Evolutionary conservation across 37 sponge, comb jelly and placozoan genomes (phyloP), one percentile per base, ranked within the genome.

Genomic region (Lycopodina hypogea): DNA sequence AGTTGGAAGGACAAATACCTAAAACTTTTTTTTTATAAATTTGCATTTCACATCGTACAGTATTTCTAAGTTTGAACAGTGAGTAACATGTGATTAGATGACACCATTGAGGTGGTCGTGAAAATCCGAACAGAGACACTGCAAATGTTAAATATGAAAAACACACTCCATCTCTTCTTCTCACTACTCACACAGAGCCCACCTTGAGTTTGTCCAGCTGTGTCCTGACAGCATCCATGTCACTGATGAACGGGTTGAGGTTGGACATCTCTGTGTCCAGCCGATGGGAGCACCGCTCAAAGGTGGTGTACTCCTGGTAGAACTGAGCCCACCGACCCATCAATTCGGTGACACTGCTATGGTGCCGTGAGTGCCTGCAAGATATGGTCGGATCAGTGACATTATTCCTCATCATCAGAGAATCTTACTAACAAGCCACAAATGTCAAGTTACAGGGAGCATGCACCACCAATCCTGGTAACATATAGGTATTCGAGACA

Each of bases 201-300:
- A 89, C 90, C 72, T 84, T 89, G 21, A 84, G 7, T 6, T 74
- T 80, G 60, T 69, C 77, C 33, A 83, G 74, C 51, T 83, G 83
- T 2, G 23, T 36, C 39, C 37, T 60, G 26, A 89, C 74, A 35
- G 66, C 60, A n/a, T 35, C 60, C 66, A 80, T 80, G 81, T 78
- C 60, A 1, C 26, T 58, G 26, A 79, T 40, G 42, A 68, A 80
- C 12, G 85, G 75, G 39, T 80, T 89, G 48, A 89, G 69, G 72
- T 84, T 84, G 62, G 84, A 78, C 78, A 83, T 75, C 24, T 83
- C 79, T 2, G 34, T 29, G 32, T 84, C 69, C 36, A 79, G 33
- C 33, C 59, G 66, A 23, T 32, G 41, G 15, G 72, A 41, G 42
- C 74, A 81, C 30, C 74, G 69, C 23, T 72, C 65, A n/a, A 84